These are phyloP conservation scores for Psittacula derbiana DNA, from an alignment of 2,797 vertebrate species.

Conservation along the genomic window DNA sequence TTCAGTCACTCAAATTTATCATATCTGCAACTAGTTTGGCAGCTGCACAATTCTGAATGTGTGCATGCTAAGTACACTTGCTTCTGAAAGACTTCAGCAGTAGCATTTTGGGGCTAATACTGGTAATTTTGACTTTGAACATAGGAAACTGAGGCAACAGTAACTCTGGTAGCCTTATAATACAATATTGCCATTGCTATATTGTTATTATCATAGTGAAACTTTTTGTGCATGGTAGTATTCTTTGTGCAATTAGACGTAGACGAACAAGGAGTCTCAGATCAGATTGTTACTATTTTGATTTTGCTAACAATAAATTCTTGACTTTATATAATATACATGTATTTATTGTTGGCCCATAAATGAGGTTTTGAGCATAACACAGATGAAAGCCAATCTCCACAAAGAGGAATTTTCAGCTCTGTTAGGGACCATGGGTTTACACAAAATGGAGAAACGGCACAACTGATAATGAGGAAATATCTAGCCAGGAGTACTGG, in stretches of 20 bases:
- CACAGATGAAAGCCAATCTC: background rate
- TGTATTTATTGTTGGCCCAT: background rate
- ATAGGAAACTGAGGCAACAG: background rate
- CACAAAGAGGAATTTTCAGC: background rate
- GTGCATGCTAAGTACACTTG: background rate
- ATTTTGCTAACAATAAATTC: background rate
- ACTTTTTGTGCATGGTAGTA: background rate
- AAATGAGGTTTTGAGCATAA: background rate
- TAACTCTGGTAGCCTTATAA: background rate
- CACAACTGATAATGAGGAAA: background rate
- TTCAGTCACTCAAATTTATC: background rate
- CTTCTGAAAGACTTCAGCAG: background rate
- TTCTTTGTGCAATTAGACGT: background rate
- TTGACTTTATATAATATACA: background rate
- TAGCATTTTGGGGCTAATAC: background rate
- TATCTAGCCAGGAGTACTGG: fast-evolving
- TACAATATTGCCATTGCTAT: fast-evolving
- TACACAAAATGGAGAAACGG: background rate
- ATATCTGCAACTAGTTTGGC: background rate
- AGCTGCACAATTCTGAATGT: fast-evolving
- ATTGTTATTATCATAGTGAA: background rate
- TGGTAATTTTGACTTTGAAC: background rate
- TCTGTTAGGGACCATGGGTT: background rate
- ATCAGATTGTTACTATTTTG: background rate
- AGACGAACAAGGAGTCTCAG: background rate